A percentile compares a stretch with the other conserved stretches of the same genome.
phyloP scores from a whole-genome alignment of 2,797 vertebrate genomes.

The Sebastes oblongus region DNA sequence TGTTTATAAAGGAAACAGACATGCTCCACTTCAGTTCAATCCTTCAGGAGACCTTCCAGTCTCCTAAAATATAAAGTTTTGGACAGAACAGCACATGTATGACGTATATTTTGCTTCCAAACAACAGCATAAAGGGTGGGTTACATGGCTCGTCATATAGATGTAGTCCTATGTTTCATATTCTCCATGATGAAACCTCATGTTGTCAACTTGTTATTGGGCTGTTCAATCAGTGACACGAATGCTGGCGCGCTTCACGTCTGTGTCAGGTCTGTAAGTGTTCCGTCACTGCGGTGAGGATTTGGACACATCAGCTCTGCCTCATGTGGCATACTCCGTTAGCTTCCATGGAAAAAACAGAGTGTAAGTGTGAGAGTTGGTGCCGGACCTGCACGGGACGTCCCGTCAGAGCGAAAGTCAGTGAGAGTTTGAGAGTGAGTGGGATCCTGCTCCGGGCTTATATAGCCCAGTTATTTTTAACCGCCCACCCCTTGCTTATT shows the following conservation, averaged over 20 bases:
- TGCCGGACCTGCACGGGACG: slow-evolving; percentile 48
- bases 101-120: not conserved
- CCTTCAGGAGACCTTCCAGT: not conserved
- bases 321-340: slow-evolving; percentile 31
- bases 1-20: not conserved
- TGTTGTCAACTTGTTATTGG: slow-evolving; percentile 38
- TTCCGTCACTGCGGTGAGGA: slow-evolving; percentile 52
- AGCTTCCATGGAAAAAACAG: slow-evolving; percentile 66
- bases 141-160: not conserved
- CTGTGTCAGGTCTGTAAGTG: slow-evolving; percentile 51
- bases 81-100: not conserved
- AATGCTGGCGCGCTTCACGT: slow-evolving; percentile 38
- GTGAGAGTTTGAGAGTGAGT: slow-evolving; percentile 81
- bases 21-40: not conserved
- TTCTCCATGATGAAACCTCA: slow-evolving; percentile 51
- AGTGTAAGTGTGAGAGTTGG: slow-evolving; percentile 58
- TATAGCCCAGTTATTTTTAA: slow-evolving; percentile 99
- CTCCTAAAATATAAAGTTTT: not conserved
- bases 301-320: slow-evolving; percentile 51
- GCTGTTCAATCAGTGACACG: slow-evolving; percentile 27
- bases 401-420: slow-evolving; percentile 67
- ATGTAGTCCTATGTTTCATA: slow-evolving; percentile 18
- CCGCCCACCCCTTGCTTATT: slow-evolving; percentile 90
- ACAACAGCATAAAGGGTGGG: not conserved
- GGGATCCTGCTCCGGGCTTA: slow-evolving; percentile 87